A percentile compares a stretch with the other conserved stretches of the same genome.
Conservation (phyloP, 2,113 vertebrate species). For the Trogon surrucura region DNA sequence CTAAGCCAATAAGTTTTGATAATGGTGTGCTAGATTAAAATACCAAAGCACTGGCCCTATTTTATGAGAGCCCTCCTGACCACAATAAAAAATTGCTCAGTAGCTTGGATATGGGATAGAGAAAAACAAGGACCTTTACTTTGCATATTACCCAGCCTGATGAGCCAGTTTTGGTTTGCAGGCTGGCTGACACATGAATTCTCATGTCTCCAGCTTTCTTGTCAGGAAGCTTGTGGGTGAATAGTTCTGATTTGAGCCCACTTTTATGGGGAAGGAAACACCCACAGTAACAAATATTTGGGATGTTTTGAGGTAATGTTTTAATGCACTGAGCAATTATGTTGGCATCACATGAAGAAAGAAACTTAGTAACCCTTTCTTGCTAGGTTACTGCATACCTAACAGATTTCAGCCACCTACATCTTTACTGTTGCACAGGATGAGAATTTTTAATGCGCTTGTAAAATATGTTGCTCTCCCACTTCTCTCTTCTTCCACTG, state of each 20-base stretch:
- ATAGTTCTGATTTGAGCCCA: background rate
- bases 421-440: background rate
- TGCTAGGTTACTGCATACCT: background rate
- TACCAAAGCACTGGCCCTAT: background rate
- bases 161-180: background rate
- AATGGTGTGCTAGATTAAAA: background rate
- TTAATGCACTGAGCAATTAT: slow-evolving; percentile 21
- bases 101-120: background rate
- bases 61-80: background rate
- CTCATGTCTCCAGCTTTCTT: background rate
- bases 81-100: background rate
- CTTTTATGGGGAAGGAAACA: background rate
- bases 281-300: background rate
- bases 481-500: background rate
- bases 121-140: background rate
- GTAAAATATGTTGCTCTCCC: background rate
- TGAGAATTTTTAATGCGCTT: background rate
- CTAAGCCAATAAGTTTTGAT: background rate
- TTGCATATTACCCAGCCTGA: background rate
- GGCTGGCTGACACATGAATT: background rate
- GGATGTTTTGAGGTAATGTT: slow-evolving; percentile 1
- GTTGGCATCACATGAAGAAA: background rate
- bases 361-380: background rate
- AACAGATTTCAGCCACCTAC: slow-evolving; percentile 28
- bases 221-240: background rate